Conservation (phyloP, 2,888 invertebrate species). For the Zeuzera pyrina region DNA sequence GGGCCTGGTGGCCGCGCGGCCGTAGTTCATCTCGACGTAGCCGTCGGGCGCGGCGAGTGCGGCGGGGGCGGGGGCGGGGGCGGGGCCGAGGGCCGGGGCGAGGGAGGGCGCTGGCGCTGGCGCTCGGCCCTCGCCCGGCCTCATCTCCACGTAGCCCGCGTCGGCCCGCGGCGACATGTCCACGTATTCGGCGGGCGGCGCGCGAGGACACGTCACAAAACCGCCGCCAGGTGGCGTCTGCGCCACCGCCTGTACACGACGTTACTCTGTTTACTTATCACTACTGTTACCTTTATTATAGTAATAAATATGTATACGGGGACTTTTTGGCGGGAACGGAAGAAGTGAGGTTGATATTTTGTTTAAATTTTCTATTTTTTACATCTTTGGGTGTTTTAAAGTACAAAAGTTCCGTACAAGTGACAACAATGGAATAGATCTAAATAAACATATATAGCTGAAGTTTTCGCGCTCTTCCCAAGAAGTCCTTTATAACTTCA, state of each 20-base stretch:
- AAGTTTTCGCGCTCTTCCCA: too few species aligned
- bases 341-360: too few species aligned
- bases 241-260: slow-evolving; percentile 29
- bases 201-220: slow-evolving; percentile 25
- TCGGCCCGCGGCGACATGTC: slow-evolving; percentile 56
- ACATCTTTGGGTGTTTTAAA: too few species aligned
- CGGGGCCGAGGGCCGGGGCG: slow-evolving; percentile 13
- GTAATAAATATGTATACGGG: too few species aligned
- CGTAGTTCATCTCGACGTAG: slow-evolving; percentile 78
- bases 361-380: too few species aligned
- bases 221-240: slow-evolving; percentile 38
- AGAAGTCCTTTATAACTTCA: too few species aligned
- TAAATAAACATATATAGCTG: too few species aligned
- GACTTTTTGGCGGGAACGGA: too few species aligned
- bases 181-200: slow-evolving; percentile 55
- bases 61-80: slow-evolving; percentile 13
- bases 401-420: too few species aligned
- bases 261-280: too few species aligned
- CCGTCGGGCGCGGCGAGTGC: slow-evolving; percentile 60
- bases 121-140: slow-evolving; percentile 35
- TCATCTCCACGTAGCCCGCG: slow-evolving; percentile 77
- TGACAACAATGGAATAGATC: too few species aligned
- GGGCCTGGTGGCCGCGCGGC: slow-evolving; percentile 73
- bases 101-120: slow-evolving; percentile 13
- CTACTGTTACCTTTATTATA: too few species aligned